Base-by-base conservation (phyloP, 2,113 vertebrate species). In the Lonchura striata region DNA sequence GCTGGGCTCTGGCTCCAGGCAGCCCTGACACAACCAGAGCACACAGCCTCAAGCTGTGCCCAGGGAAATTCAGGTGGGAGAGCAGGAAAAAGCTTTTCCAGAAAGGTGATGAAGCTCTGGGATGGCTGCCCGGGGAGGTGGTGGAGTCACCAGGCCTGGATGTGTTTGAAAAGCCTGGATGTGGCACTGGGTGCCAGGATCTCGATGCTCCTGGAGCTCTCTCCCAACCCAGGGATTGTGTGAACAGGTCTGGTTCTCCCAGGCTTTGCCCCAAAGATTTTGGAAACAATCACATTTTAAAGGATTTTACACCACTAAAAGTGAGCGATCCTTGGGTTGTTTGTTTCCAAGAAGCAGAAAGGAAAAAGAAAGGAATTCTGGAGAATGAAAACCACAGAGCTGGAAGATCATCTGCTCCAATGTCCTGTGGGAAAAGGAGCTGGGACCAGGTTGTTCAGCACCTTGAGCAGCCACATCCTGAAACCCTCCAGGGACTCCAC, bases 211-310 rank as follows among this genome's bases (percentile, higher is more conserved):
- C 10, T 20, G 28, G 7, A 11, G 52, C 17, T 17, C 30, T 56
- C 31, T 33, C 12, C 53, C 19, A 56, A 0, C 12, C 31, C 12
- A 21, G 31, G 5, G 8, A 6, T 56, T 21, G 8, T 33, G 31
- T n/a, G 56, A 61, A 46, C 0, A 2, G 42, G 6, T 49, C 4
- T 35, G 37, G 13, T 18, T 41, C 79, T 47, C 9, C 0, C 30
- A 54, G 23, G 41, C 10, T 79, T 92, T 31, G 19, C 52, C 49
- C 47, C 75, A 41, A 69, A 82, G 30, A n/a, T 37, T 31, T 81
- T 15, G 12, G 19, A 11, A 66, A 21, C 13, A 76, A 70, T 31
- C 21, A 2, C 0, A 0, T 21, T 78, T 57, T 7, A 23, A 42
- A 41, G 69, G 59, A 56, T 14, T 65, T 49, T 8, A 33, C 9